phyloP scores from a whole-genome alignment of 2,113 vertebrate species.

The Rhabdomys dilectus region DNA sequence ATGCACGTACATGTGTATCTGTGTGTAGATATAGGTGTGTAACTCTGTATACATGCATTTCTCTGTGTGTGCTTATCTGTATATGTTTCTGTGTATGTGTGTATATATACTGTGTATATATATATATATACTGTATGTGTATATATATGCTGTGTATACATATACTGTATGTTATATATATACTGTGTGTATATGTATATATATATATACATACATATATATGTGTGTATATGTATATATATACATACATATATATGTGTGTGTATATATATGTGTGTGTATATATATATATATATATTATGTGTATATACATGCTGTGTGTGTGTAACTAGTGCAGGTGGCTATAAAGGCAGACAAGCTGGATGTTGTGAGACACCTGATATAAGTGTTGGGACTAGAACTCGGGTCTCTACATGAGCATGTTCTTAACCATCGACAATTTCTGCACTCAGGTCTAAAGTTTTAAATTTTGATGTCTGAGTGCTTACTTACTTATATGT shows the following conservation, averaged over 20 bases:
- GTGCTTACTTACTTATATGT: not conserved
- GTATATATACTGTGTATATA: not conserved
- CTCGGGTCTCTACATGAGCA: not conserved
- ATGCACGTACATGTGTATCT: not conserved
- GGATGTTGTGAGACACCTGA: not conserved
- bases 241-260: no score
- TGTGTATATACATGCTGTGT: not conserved
- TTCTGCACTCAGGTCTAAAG: not conserved
- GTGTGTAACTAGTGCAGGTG: not conserved
- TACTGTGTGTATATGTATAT: no score
- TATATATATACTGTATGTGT: no score
- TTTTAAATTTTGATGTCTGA: not conserved
- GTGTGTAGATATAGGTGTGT: no score
- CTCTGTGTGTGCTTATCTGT: no score
- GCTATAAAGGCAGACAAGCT: not conserved
- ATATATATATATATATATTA: no score
- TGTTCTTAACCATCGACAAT: not conserved
- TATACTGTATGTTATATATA: not conserved
- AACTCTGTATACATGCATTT: not conserved
- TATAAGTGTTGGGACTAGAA: not conserved
- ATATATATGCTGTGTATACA: not conserved
- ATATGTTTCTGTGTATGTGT: no score
- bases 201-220: no score
- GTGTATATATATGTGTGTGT: not conserved
- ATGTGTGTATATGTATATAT: not conserved